Base-by-base conservation (phyloP, 2,797 vertebrate genomes). In the Sebastes kiyomatsui region DNA sequence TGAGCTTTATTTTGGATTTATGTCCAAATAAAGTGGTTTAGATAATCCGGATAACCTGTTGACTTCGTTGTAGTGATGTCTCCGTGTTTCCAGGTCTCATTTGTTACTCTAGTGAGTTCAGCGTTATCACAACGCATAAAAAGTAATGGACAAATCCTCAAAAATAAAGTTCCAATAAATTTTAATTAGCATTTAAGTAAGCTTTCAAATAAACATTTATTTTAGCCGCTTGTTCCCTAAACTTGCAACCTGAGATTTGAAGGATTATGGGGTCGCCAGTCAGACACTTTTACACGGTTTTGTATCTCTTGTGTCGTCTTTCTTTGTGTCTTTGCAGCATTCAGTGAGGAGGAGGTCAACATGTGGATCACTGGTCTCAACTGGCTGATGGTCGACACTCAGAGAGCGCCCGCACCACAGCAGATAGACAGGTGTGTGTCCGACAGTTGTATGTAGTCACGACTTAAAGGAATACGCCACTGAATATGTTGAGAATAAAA, bases 321-420 rank as follows among this genome's bases (percentile, higher is more conserved):
- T 61, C 4, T 56, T 20, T 76, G 32, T 80, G 32, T 75, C 54
- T 68, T n/a, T 58, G 32, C 89, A 97, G 97, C 96, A 3, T 97
- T 96, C 91, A 97, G 96, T 0, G 96, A 97, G 77, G 97, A 97
- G 79, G 97, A 97, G 83, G 96, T 97, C 88, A 97, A 92, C 88
- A 93, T 97, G 65, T 97, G 97, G 97, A 92, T 97, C 80, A 94
- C 93, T 0, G 96, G 96, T 10, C 94, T 97, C 83, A 97, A 93
- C 91, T 97, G 97, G 97, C 88, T 97, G 86, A 94, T 97, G 88
- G 61, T 22, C 0, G 96, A 97, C 86, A 96, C 96, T 0, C 96
- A 96, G 87, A 94, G 88, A 77, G 94, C 96, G 1, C 94, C 96
- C 0, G 96, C 96, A 0, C 96, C 97, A 0, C 95, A 96, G 46